Evolutionary conservation across 2,797 vertebrate species (phyloP), one percentile per base, ranked within the genome.

Genomic region (Neosilurus hyrtlii): DNA sequence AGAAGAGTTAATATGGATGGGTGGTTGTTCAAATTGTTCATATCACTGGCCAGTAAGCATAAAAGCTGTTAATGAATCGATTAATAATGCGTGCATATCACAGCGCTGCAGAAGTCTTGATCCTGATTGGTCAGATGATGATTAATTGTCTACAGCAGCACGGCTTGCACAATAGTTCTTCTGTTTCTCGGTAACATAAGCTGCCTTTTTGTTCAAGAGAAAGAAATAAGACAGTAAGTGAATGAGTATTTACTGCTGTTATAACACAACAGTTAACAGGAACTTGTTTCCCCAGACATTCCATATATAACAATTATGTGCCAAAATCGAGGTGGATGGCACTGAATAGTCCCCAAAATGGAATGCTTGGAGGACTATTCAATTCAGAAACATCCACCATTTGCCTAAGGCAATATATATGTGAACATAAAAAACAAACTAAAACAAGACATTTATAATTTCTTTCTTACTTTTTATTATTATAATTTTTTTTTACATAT

Each of bases 41-140:
- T 26, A 78, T 78, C 24, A 78, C 59, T 59, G 24, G 16, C 14
- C 65, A 79, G 12, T 61, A 82, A 59, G 63, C 63, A 72, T 75
- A 61, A 68, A 86, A 72, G 24, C 24, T 75, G 56, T 49, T 56
- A 85, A 49, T 35, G 81, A 67, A 83, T 56, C 9, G 79, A 54
- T 56, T 66, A 54, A 49, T 63, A 6, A 16, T 74, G 26, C 11
- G 43, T 61, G 56, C 30, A 26, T 30, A 22, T 10, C 16, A 51
- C 15, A 20, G 61, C 0, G 6, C n/a, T 65, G 2, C 0, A 26
- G n/a, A 14, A 24, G 24, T 24, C 15, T 51, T 26, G 43, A 51
- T 65, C 12, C 24, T 26, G 59, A 77, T 43, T 77, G 14, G 37
- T 51, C 14, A 59, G 56, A 16, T 75, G 10, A 7, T 51, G 22